Base-by-base conservation (phyloP, 2,113 vertebrate species). In the Tenebrosternarchus preto region DNA sequence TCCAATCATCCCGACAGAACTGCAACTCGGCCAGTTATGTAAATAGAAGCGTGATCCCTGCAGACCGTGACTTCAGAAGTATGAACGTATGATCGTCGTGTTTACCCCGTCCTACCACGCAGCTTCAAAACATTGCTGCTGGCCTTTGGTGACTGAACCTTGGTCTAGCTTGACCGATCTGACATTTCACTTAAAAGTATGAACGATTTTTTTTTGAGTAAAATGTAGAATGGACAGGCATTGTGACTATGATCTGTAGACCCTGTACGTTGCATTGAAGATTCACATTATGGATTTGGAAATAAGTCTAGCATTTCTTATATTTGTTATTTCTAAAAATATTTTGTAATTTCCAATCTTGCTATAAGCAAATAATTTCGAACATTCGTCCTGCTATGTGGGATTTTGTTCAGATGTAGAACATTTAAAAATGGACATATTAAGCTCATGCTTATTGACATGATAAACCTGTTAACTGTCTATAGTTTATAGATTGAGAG, bases 191-290 rank as follows among this genome's bases (percentile, higher is more conserved):
- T 70, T 53, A 39, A 50, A 20, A 68, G 29, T 25, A 3, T 25
- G 63, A 50, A 17, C 50, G 24, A 50, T 5, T 59, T 25, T 39
- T 78, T 20, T 11, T 1, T 19, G 22, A 68, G 76, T 77, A 46
- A 57, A 33, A 50, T 31, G 24, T 79, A 79, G 68, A 71, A 56
- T 33, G 68, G 24, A 16, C 57, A 53, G 68, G 22, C 68, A 1
- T 6, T 61, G 27, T 11, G 1, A 25, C 25, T 72, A 36, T 68
- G 68, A 24, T 12, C 17, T 24, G 56, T 33, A 60, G 29, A 59
- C 22, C 6, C n/a, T 25, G 20, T 12, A 20, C 0, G 11, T n/a
- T 15, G 7, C 64, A 56, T n/a, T 67, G 73, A 63, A 74, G 29
- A 22, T 56, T 7, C 29, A 39, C n/a, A 16, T 59, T 39, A 12